Evolutionary conservation across 1,140 invertebrate genomes (phyloP), one percentile per base, ranked within the genome.

Genomic region (Sitophilus oryzae): DNA sequence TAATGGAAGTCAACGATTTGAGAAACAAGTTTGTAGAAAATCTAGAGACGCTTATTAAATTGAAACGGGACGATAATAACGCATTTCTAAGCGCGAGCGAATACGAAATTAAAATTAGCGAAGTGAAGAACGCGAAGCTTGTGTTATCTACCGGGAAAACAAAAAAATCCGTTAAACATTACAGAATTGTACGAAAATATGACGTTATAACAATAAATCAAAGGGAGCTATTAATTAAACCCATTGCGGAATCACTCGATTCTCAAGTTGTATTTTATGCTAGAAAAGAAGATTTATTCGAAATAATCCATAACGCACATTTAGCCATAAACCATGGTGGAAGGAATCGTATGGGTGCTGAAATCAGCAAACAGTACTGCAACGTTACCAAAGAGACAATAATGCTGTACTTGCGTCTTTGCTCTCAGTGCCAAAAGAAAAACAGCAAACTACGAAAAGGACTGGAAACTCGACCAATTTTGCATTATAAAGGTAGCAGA

Each of bases 331-430:
- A 56, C 10, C 49, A 58, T 23, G 56, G 59, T 10, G 56, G 56
- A 6, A n/a, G 59, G 22, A 58, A 58, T 18, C 2, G 59, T 14
- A 58, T 61, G 56, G 19, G 47, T 16, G 18, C 19, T 11, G 37
- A 61, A 54, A 9, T 59, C 11, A 36, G 60, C 14, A 52, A 51
- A 15, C 22, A 44, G 16, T 59, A 59, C 40, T 38, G 36, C n/a
- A 61, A 61, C 22, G 50, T 61, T 19, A 58, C 59, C 4, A 38
- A 15, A 11, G 59, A 61, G 43, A 46, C 34, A 15, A 45, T 58
- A 35, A 55, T 59, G 51, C 3, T 36, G n/a, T 59, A 59, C 22
- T 42, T 55, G 21, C 11, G 9, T 38, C 21, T 59, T 10, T 55
- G 52, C 25, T 36, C 14, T 34, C 11, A 35, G 9, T 55, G 51